Evolutionary conservation across 2,888 invertebrate species (phyloP), one percentile per base, ranked within the genome.

Genomic region (Drosophila multiciliata): DNA sequence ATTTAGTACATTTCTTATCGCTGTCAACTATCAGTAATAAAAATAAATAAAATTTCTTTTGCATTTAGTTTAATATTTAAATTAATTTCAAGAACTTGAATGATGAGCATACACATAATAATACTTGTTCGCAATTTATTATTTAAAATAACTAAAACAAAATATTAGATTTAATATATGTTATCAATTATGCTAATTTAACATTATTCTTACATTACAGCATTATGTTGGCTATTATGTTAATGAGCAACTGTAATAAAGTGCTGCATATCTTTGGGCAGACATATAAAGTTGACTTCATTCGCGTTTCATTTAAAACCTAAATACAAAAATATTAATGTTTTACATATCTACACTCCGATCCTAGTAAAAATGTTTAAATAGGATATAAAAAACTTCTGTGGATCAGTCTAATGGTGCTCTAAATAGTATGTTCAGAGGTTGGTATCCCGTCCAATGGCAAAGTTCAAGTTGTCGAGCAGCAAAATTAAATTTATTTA

Each of bases 181-280:
- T 32, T 29, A 12, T 8, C 11, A 12, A 29, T 50, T 67, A 58
- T 58, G 70, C 17, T 23, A 23, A 53, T n/a, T 38, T 26, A 48
- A 67, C 67, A 66, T 20, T 7, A 11, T 35, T 48, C 33, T 68
- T 68, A 32, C 20, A 45, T 12, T 20, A 7, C 23, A 2, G 1
- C 48, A 49, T 49, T 35, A 58, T 58, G 58, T n/a, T 35, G 20
- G 17, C 7, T 12, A 40, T 35, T 67, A 69, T 69, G 69, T 58
- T 57, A 35, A 57, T 17, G 3, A 15, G 12, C 38, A 20, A 17
- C 1, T 17, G 0, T 12, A 0, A 17, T 40, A 52, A 45, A 17
- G 0, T 36, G 23, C 2, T 23, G 67, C 59, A 49, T 67, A 67
- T 15, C 29, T 58, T 67, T 40, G 38, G 67, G 67, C 70, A 23